Conservation (phyloP, 2,888 invertebrate species). For the Lumbricus terrestris region DNA sequence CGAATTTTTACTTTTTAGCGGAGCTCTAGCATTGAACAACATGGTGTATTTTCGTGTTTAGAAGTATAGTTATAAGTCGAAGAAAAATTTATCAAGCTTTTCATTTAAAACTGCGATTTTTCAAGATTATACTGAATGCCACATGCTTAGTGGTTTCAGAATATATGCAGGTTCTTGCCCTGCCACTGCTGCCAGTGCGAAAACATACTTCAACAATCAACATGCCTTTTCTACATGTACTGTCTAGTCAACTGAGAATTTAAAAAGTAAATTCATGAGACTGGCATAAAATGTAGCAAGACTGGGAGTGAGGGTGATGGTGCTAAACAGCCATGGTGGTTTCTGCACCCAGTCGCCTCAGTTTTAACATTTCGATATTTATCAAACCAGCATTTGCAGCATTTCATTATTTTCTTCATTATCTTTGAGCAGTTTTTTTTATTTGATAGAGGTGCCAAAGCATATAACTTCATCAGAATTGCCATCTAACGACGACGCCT, state of each 20-base stretch:
- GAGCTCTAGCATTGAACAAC: not conserved
- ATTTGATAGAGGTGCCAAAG: not conserved
- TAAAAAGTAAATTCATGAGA: not conserved
- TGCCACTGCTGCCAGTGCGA: not conserved
- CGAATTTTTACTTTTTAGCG: not conserved
- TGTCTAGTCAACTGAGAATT: not conserved
- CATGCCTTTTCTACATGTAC: not conserved
- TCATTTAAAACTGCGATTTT: not conserved
- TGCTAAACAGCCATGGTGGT: not conserved
- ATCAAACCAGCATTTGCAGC: not conserved
- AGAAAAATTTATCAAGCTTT: not conserved
- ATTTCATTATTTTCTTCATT: not conserved
- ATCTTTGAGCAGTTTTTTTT: not conserved
- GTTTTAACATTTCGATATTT: too few species aligned
- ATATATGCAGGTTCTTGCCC: not conserved
- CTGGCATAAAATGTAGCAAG: not conserved
- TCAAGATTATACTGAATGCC: not conserved
- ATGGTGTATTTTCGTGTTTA: not conserved
- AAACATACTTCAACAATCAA: not conserved
- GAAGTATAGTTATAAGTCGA: not conserved
- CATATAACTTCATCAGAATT: not conserved
- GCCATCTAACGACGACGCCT: not conserved
- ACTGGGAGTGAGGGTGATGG: not conserved
- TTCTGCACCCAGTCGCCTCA: not conserved
- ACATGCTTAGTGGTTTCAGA: too few species aligned